These are phyloP conservation scores for Catonia carolina DNA, from an alignment of 2,888 invertebrate genomes.

Conservation along the genomic window DNA sequence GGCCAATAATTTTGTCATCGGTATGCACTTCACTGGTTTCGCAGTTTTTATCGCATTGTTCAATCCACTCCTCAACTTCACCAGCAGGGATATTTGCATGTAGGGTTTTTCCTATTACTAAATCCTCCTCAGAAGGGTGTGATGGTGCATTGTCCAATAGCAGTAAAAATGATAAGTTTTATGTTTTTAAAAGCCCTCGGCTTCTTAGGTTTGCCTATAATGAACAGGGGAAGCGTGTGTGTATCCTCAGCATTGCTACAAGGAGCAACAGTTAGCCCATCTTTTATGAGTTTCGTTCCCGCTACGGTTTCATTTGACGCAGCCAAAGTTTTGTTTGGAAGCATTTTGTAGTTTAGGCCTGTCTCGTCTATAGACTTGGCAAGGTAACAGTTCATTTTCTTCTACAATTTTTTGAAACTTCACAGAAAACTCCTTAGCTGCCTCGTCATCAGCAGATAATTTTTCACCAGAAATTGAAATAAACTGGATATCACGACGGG, in stretches of 20 bases:
- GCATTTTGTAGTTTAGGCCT: conserved; percentile 12
- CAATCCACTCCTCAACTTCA: conserved; percentile 11
- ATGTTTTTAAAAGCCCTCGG: conserved; percentile 24
- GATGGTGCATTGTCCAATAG: conserved; percentile 32
- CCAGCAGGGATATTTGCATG: neutral
- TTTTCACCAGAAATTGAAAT: too few species aligned
- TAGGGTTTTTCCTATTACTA: conserved; percentile 5
- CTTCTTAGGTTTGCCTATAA: conserved; percentile 24
- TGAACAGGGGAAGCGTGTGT: conserved; percentile 17
- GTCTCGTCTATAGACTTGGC: conserved; percentile 6
- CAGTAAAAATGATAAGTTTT: conserved; percentile 24
- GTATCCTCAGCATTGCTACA: conserved; percentile 21
- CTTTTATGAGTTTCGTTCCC: conserved; percentile 4
- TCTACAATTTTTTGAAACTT: conserved; percentile 14
- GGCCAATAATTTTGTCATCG: too few species aligned
- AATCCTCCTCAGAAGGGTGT: conserved; percentile 23
- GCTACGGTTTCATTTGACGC: conserved; percentile 8
- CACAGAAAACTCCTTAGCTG: too few species aligned
- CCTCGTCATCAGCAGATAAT: conserved; percentile 17
- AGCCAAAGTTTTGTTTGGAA: conserved; percentile 11
- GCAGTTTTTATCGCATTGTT: conserved; percentile 8
- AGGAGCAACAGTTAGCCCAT: conserved; percentile 13
- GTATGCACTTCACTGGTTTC: neutral
- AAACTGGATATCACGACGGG: conserved; percentile 4
- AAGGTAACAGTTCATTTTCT: conserved; percentile 3